Evolutionary conservation across 2,113 vertebrate species (phyloP).

Genomic region (Hypomesus transpacificus): DNA sequence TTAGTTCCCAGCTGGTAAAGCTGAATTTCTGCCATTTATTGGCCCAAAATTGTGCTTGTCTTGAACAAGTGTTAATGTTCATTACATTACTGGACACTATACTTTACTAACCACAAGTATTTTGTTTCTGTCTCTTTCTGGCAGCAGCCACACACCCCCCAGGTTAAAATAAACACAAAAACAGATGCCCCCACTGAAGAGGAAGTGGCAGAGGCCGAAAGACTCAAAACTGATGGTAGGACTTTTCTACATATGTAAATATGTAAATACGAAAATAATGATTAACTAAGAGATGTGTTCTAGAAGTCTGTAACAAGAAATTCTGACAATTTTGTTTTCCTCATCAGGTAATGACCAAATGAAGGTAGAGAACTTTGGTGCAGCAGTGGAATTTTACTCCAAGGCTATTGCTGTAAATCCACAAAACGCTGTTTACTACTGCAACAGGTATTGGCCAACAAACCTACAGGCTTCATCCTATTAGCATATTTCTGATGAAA

Average conservation of each 20-base stretch:
- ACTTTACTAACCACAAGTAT: neutral
- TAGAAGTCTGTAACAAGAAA: neutral
- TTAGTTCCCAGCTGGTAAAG: too few species aligned
- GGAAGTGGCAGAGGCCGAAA: conserved; percentile 82
- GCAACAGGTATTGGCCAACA: conserved; percentile 82
- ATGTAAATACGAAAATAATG: too few species aligned
- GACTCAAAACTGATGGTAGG: conserved; percentile 88
- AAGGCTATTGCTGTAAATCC: conserved; percentile 91
- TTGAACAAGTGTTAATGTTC: too few species aligned
- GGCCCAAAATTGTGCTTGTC: too few species aligned
- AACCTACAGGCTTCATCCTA: too few species aligned
- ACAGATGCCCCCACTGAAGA: conserved; percentile 73
- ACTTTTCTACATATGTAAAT: neutral
- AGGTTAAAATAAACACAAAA: conserved; percentile 60
- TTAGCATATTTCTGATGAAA: neutral
- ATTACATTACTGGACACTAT: too few species aligned
- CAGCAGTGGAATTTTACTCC: conserved; percentile 87
- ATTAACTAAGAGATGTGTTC: neutral
- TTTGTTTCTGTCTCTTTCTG: conserved; percentile 12
- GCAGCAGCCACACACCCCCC: conserved; percentile 62
- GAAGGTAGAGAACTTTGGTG: conserved; percentile 90
- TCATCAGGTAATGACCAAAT: conserved; percentile 91
- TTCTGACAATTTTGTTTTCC: neutral
- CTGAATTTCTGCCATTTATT: too few species aligned
- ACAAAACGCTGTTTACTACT: conserved; percentile 92